Evolutionary conservation across 2,888 invertebrate species (phyloP), one percentile per base, ranked within the genome.

Genomic region (Calameuta pallipes): DNA sequence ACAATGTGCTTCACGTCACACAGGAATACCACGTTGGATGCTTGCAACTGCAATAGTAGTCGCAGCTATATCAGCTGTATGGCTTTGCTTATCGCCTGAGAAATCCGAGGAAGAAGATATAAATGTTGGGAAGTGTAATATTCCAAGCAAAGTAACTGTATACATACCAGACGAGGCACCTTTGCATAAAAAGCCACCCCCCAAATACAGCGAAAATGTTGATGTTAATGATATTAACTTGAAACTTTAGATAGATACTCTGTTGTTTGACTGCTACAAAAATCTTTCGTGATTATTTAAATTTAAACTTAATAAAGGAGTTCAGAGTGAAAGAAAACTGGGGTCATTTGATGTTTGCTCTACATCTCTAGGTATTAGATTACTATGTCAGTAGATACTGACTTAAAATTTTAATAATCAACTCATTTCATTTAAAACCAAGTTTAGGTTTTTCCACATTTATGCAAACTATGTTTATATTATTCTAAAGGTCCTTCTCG

Each of bases 21-120:
- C 86, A 23, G 86, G 86, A 80, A 85, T 89, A 73, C 89, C 88
- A 11, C 85, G 85, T 41, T 89, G 89, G 89, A 78, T 88, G 30
- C 68, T 90, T 34, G 85, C 83, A 23, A 83, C 84, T 41, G 84
- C 83, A 70, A 86, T 87, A 74, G 83, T 80, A 74, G 80, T 83
- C 11, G 85, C 85, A 73, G 85, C 84, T 41, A 79, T 86, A 12
- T 85, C 85, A 37, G 85, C 84, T 56, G 80, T 88, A 6, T 89
- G 88, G 87, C 79, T 87, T 37, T 89, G 85, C 73, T 82, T 87
- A 9, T 82, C 85, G 56, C 83, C 85, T 6, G 86, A 87, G 30
- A 85, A 85, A 81, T 37, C 82, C 23, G 80, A 80, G 69, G 86
- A 88, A 68, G 37, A 82, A 68, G 86, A 87, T 73, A 78, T 83